phyloP scores from a whole-genome alignment of 2,797 vertebrate genomes.

The Gallinago solitaria region DNA sequence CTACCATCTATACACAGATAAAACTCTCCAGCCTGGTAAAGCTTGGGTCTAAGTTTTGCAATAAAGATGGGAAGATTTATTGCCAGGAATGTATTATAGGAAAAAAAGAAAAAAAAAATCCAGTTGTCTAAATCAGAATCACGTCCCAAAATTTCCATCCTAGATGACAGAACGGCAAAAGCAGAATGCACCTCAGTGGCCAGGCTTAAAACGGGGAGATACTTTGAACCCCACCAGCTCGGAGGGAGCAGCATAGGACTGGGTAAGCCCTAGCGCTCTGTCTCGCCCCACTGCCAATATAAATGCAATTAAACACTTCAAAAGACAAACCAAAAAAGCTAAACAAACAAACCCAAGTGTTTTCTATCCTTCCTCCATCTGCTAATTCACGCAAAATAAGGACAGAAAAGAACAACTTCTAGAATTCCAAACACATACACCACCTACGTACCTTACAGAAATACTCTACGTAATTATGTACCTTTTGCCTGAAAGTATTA shows the following conservation, averaged over 20 bases:
- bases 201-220: rapidly evolving
- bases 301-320: not conserved
- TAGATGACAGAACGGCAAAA: not conserved
- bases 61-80: not conserved
- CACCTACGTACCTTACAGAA: not conserved
- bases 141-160: not conserved
- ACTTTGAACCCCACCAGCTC: not conserved
- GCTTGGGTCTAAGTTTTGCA: not conserved
- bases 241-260: rapidly evolving
- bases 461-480: not conserved
- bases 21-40: constrained; percentile 6
- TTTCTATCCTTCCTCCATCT: not conserved
- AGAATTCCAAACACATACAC: not conserved
- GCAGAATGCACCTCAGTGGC: rapidly evolving
- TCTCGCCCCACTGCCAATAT: not conserved
- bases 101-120: not conserved
- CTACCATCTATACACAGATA: constrained; percentile 7
- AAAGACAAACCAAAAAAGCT: not conserved
- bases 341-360: not conserved
- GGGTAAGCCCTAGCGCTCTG: not conserved
- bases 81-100: not conserved
- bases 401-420: not conserved
- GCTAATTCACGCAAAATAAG: not conserved
- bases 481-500: constrained; percentile 7
- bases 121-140: not conserved